Base-by-base conservation (phyloP, 2,888 invertebrate species). In the Drosophila monieri region DNA sequence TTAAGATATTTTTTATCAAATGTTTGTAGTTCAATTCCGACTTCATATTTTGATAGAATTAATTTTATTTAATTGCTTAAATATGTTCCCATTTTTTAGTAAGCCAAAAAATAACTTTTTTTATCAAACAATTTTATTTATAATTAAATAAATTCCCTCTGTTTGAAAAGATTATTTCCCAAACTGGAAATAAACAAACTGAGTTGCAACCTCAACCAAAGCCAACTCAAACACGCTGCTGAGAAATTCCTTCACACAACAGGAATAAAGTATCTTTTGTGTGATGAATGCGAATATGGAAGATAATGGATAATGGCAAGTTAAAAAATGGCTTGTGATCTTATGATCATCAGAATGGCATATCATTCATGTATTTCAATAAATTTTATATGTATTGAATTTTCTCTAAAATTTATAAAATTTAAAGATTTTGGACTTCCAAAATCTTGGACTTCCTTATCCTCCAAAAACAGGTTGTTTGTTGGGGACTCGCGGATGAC, bases 181-280 rank as follows among this genome's bases (percentile, higher is more conserved):
- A 80, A 53, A n/a, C n/a, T n/a, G n/a, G n/a, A n/a, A n/a, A n/a
- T n/a, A n/a, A 70, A 80, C 76, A 76, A 66, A 66, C 39, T 9
- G 10, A 23, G 15, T 39, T 52, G 44, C 65, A 64, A 73, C 57
- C 41, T 35, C 41, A 58, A 21, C 6, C 48, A 59, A 27, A 37
- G 43, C 37, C 10, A 66, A 25, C 43, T 41, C 54, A 37, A 69
- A 60, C 68, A 21, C 39, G n/a, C 52, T 51, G 53, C 25, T 14
- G 10, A 49, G 35, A 44, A 72, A 77, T 69, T 66, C 66, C 66
- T 21, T 55, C 14, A 66, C 64, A 62, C 54, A 21, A 41, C 32
- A 23, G 46, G 35, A 51, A 39, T 70, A 56, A 81, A 66, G 57
- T 57, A 39, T 51, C 15, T 53, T 53, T 43, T 4, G 23, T 12